Evolutionary conservation across 2,888 invertebrate species (phyloP).

Genomic region (Eupithecia exiguata): DNA sequence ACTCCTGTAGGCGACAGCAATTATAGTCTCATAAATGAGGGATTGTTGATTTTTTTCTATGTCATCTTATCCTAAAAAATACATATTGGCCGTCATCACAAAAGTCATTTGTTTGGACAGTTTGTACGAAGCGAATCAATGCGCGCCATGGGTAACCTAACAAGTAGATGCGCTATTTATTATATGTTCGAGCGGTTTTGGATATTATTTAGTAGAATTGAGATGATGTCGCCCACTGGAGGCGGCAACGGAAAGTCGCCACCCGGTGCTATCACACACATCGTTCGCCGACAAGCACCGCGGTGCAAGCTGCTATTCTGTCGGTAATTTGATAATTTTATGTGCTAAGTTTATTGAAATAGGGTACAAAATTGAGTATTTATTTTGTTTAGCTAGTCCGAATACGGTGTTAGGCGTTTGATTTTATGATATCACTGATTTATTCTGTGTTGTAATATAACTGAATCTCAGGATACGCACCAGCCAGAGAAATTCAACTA

Average conservation of each 20-base stretch:
- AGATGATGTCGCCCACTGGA: background rate
- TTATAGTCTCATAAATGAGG: background rate
- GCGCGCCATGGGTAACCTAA: background rate
- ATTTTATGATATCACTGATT: constrained; percentile 36
- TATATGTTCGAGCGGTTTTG: background rate
- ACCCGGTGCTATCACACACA: constrained; percentile 36
- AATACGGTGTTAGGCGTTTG: constrained; percentile 46
- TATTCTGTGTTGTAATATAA: constrained; percentile 12
- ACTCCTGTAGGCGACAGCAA: background rate
- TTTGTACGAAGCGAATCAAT: background rate
- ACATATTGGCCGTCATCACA: background rate
- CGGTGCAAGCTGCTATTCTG: constrained; percentile 41
- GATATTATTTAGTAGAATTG: background rate
- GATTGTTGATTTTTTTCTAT: background rate
- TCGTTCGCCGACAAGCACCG: constrained; percentile 22
- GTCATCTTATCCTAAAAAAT: background rate
- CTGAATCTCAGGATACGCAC: constrained; percentile 65
- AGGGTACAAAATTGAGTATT: constrained; percentile 74
- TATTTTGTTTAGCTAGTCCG: constrained; percentile 73
- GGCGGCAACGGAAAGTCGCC: background rate
- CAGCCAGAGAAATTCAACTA: constrained; percentile 37
- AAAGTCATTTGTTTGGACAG: background rate
- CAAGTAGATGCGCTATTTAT: background rate
- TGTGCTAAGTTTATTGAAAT: constrained; percentile 66
- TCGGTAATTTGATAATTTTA: constrained; percentile 60